phyloP scores from a whole-genome alignment of 2,797 vertebrate species.

The Tokudaia tokunoshimensis region DNA sequence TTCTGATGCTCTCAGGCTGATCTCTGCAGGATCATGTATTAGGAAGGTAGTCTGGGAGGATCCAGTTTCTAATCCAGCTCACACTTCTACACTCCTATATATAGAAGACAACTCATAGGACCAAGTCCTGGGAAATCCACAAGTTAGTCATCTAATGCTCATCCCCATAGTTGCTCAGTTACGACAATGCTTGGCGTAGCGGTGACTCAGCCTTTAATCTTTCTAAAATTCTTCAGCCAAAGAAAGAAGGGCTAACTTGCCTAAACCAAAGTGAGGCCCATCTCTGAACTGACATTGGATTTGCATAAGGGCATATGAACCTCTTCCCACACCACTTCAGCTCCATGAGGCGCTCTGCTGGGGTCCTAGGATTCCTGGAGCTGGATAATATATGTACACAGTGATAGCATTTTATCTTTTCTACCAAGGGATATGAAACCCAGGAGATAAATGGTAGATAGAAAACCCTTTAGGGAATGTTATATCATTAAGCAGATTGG shows the following conservation, averaged over 20 bases:
- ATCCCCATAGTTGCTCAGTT: slow-evolving; percentile 42
- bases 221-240: slow-evolving; percentile 56
- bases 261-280: slow-evolving; percentile 18
- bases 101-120: slow-evolving; percentile 55
- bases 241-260: slow-evolving; percentile 53
- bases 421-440: slow-evolving; percentile 15
- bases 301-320: background rate
- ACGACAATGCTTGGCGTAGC: slow-evolving; percentile 37
- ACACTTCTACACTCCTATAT: background rate
- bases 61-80: background rate
- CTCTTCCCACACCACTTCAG: background rate
- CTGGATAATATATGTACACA: background rate
- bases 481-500: background rate
- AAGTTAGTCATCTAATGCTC: slow-evolving; percentile 54
- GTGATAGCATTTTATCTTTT: slow-evolving; percentile 7
- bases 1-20: background rate
- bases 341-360: background rate
- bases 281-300: slow-evolving; percentile 33
- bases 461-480: slow-evolving; percentile 40
- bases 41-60: background rate
- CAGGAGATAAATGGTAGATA: background rate
- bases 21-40: background rate
- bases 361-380: background rate
- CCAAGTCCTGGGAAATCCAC: slow-evolving; percentile 62
- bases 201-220: slow-evolving; percentile 58